A percentile compares a stretch with the other conserved stretches of the same genome.
Conservation (phyloP, 2,113 vertebrate species). For the Fregata magnificens region DNA sequence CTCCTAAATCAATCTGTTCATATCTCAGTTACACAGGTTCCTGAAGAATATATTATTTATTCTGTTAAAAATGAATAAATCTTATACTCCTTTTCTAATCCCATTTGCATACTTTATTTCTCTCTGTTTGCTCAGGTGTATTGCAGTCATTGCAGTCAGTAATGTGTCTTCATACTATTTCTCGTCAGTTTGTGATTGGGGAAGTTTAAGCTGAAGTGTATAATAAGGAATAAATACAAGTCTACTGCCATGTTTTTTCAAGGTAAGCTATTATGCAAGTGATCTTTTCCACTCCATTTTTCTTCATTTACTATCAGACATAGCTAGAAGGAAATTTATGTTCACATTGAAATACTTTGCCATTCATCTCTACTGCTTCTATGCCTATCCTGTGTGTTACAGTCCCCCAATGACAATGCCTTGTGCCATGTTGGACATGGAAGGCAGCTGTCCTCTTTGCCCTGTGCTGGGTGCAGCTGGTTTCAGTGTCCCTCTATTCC, state of each 20-base stretch:
- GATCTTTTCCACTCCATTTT: background rate
- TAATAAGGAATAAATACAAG: background rate
- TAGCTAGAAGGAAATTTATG: background rate
- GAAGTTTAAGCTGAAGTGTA: background rate
- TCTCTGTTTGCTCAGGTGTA: background rate
- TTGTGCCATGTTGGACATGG: background rate
- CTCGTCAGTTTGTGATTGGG: background rate
- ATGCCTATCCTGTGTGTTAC: background rate
- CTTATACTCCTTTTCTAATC: background rate
- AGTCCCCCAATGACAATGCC: background rate
- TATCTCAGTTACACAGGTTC: background rate
- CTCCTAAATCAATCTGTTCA: background rate
- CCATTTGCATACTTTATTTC: background rate
- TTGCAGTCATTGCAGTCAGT: background rate
- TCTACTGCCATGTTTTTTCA: background rate
- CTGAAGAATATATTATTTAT: background rate
- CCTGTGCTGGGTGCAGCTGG: background rate
- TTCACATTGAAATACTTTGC: background rate
- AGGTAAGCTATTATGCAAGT: background rate
- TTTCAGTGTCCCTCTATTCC: background rate
- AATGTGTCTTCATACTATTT: background rate
- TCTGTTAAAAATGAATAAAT: background rate
- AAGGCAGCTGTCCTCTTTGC: background rate
- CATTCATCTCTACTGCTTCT: background rate
- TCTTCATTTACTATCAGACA: background rate